Conservation (phyloP, 2,113 vertebrate species). For the Xerus inauris region DNA sequence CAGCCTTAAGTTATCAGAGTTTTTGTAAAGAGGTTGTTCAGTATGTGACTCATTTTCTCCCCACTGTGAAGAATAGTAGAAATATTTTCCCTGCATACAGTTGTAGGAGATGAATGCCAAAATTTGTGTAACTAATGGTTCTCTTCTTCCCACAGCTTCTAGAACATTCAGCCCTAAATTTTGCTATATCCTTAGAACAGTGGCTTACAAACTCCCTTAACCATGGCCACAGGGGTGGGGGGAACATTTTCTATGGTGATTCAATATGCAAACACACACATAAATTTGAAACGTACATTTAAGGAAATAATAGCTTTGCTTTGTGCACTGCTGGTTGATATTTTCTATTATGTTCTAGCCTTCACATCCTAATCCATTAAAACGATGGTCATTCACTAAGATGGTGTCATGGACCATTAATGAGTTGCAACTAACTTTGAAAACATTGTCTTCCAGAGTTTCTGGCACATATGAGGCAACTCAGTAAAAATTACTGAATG, state of each 20-base stretch:
- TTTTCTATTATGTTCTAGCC: neutral
- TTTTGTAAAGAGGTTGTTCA: neutral
- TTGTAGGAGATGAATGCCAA: neutral
- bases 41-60: neutral
- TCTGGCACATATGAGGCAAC: neutral
- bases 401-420: neutral
- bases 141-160: neutral
- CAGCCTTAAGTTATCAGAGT: neutral
- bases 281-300: neutral
- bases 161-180: neutral
- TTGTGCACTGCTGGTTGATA: neutral
- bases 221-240: neutral
- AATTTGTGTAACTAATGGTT: neutral
- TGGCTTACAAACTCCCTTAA: neutral
- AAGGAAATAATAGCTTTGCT: neutral
- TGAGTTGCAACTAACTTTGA: neutral
- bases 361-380: neutral
- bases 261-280: neutral
- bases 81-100: neutral
- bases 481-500: neutral
- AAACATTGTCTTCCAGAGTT: slow-evolving; percentile 12
- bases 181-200: neutral
- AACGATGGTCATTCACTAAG: neutral
- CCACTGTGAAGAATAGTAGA: neutral
- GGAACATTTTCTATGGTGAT: neutral